Evolutionary conservation across 2,113 vertebrate genomes (phyloP).

Genomic region (Tyto alba): DNA sequence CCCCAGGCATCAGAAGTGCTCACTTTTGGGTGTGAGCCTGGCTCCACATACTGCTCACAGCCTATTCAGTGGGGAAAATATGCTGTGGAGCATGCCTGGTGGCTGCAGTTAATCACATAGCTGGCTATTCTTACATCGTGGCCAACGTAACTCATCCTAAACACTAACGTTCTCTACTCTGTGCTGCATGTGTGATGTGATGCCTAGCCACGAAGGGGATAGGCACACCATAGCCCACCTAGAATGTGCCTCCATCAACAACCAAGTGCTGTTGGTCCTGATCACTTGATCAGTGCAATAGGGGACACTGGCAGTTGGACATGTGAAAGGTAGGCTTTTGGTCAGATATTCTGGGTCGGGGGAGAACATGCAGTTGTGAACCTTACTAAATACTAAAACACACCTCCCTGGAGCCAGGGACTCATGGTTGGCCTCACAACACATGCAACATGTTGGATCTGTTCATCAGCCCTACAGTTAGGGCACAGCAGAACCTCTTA

Average conservation of each 20-base stretch:
- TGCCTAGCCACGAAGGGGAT: rapidly evolving
- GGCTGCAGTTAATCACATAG: not conserved
- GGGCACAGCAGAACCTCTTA: not conserved
- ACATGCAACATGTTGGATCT: rapidly evolving
- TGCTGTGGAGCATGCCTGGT: not conserved
- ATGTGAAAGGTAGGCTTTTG: not conserved
- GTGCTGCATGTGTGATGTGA: not conserved
- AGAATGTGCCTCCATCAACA: not conserved
- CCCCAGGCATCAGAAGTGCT: not conserved
- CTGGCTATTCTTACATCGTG: rapidly evolving
- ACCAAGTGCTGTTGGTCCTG: not conserved
- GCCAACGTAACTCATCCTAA: not conserved
- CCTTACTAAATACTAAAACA: not conserved
- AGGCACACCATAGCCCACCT: not conserved
- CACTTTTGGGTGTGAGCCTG: not conserved
- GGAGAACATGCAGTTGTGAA: not conserved
- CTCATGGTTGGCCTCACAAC: rapidly evolving
- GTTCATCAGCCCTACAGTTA: not conserved
- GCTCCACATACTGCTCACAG: too few species aligned
- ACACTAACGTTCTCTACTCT: not conserved
- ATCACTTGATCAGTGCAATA: not conserved
- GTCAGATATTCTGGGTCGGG: not conserved
- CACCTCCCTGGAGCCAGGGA: not conserved
- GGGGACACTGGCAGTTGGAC: not conserved
- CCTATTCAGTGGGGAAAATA: rapidly evolving